phyloP scores from a whole-genome alignment of 1,140 invertebrate species.

The Caenorhabditis elegans region WBcel235 BX284604.4:7706501-7707000 shows the following conservation, averaged over 20 bases:
- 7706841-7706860: slow-evolving; percentile 98
- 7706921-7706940: neutral
- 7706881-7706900: slow-evolving; percentile 82
- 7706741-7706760: slow-evolving; percentile 63
- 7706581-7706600: slow-evolving; percentile 94
- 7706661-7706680: slow-evolving; percentile 55
- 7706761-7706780: slow-evolving; percentile 61
- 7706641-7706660: slow-evolving; percentile 58
- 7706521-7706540: no score
- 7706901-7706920: slow-evolving; percentile 70
- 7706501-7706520: no score
- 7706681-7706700: neutral
- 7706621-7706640: slow-evolving; percentile 64
- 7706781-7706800: slow-evolving; percentile 64
- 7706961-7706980: no score
- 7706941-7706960: neutral
- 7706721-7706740: slow-evolving; percentile 63
- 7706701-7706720: slow-evolving; percentile 51
- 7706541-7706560: slow-evolving; percentile 74
- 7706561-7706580: slow-evolving; percentile 96
- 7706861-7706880: slow-evolving; percentile 86
- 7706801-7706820: slow-evolving; percentile 67
- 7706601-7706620: slow-evolving; percentile 90
- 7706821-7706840: slow-evolving; percentile 73
- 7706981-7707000: no score